These are phyloP conservation scores for Rattus norvegicus DNA, from an alignment of 2,113 vertebrate species.

Conservation along the genomic window GRCr8 NC_086019.1:231448501-231449000, in stretches of 20 bases:
- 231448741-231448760: background rate
- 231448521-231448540: background rate
- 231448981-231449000: background rate
- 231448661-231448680: background rate
- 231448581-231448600: background rate
- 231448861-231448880: background rate
- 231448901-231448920: background rate
- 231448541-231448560: background rate
- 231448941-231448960: background rate
- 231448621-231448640: background rate
- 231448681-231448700: background rate
- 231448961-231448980: background rate
- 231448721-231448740: constrained; percentile 32
- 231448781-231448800: background rate
- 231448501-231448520: background rate
- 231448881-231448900: background rate
- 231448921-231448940: background rate
- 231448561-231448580: background rate
- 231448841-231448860: background rate
- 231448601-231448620: background rate
- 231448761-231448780: background rate
- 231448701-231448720: background rate
- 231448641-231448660: background rate
- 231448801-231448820: background rate
- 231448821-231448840: background rate